Evolutionary conservation across 2,113 vertebrate species (phyloP), one percentile per base, ranked within the genome.

Genomic region (Hypocryptadius cinnamomeus): DNA sequence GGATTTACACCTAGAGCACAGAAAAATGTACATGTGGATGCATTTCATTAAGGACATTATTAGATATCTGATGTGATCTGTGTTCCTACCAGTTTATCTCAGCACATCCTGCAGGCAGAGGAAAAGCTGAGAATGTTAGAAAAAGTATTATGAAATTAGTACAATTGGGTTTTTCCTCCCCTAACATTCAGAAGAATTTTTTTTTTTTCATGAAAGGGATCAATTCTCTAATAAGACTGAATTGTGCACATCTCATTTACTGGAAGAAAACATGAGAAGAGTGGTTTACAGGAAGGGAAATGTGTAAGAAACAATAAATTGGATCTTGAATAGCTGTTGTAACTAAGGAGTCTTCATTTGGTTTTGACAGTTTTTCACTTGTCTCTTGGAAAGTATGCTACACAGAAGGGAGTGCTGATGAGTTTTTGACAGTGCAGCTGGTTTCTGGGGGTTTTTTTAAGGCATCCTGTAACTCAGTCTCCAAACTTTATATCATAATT

Each of bases 231-330:
- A 85, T 82, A 82, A 93, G 85, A 66, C 71, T 60, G 91, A 93
- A 93, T 65, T 89, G 95, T 57, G 40, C 61, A 94, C 47, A 87
- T 94, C 87, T 85, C 92, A 69, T 93, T 94, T 95, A 92, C 89
- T 79, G 95, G 79, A 94, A 95, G 71, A 87, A 95, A 87, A 80
- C 70, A 96, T 22, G 53, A 89, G 90, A 93, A 84, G 86, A 56
- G 85, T 17, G 33, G 48, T 93, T 96, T 94, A 92, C 57, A 15
- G 66, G 93, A 97, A 96, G 69, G 30, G 37, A 66, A 88, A 83
- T 0, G 3, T 87, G 59, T 50, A 53, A 89, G 68, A 96, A 94
- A 85, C 9, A 74, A 54, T 92, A 96, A 87, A 96, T 92, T 92
- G 35, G 23, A 87, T 94, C 92, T 87, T 9, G 0, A 91, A 85